A percentile compares a stretch with the other conserved stretches of the same genome.
Conservation (phyloP, 2,888 invertebrate species). For the Plagodis pulveraria region DNA sequence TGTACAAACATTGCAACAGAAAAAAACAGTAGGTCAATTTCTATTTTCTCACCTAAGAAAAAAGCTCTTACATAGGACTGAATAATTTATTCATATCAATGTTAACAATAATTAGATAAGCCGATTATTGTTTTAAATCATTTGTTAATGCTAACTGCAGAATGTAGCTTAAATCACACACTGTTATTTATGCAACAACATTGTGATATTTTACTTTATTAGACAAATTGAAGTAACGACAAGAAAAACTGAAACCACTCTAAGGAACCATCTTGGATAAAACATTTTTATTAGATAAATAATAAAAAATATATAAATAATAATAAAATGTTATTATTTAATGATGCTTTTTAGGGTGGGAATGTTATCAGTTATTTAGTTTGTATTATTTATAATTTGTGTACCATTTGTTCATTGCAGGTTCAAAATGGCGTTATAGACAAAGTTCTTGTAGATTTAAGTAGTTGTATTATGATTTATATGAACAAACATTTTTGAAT, state of each 20-base stretch:
- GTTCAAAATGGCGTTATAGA: slow-evolving; percentile 8
- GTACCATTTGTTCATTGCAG: slow-evolving; percentile 9
- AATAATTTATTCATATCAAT: slow-evolving; percentile 33
- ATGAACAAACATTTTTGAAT: slow-evolving; percentile 31
- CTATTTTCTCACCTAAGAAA: slow-evolving; percentile 6
- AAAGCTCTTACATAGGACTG: slow-evolving; percentile 19
- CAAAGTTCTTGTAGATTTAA: slow-evolving; percentile 19
- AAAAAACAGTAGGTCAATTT: background rate
- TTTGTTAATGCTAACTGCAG: background rate
- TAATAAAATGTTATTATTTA: slow-evolving; percentile 3
- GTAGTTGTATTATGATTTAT: slow-evolving; percentile 21
- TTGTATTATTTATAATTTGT: slow-evolving; percentile 21
- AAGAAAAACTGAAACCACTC: slow-evolving; percentile 2
- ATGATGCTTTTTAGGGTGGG: too few relatives aligned
- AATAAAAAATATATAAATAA: background rate
- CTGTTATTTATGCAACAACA: background rate
- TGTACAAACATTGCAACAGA: too few relatives aligned
- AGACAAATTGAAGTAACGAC: background rate
- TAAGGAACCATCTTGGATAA: too few relatives aligned
- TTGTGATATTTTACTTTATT: slow-evolving; percentile 1
- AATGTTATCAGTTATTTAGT: slow-evolving; percentile 21
- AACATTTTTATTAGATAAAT: background rate
- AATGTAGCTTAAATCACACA: background rate
- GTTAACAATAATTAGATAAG: slow-evolving; percentile 18
- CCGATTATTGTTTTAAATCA: background rate